These are phyloP conservation scores for Channa maculata DNA, from an alignment of 2,113 vertebrate genomes.

Conservation along the genomic window DNA sequence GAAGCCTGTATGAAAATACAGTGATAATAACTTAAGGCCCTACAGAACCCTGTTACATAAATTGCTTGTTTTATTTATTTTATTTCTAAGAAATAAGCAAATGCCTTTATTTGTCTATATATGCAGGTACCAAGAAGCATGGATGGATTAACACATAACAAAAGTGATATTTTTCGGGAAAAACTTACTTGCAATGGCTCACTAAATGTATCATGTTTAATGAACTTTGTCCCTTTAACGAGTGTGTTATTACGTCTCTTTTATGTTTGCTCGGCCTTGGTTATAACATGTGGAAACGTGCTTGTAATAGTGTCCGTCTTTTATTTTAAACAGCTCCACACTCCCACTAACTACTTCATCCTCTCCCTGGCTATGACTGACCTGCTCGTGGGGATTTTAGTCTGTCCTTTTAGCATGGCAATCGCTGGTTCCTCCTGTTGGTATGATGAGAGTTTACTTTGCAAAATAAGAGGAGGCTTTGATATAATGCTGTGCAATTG, in stretches of 20 bases:
- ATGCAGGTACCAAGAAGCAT: no score
- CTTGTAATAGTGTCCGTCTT: conserved; percentile 29
- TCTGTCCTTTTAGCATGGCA: conserved; percentile 13
- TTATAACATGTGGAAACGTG: conserved; percentile 21
- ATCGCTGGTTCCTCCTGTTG: neutral
- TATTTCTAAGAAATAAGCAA: no score
- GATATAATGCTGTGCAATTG: neutral
- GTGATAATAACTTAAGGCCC: no score
- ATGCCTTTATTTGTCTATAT: no score
- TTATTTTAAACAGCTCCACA: conserved; percentile 25
- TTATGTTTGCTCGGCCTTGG: neutral
- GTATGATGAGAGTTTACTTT: neutral
- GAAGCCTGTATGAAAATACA: no score
- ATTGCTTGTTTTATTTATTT: no score
- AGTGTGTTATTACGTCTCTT: neutral
- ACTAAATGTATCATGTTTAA: no score
- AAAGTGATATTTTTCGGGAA: no score
- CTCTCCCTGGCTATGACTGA: conserved; percentile 23
- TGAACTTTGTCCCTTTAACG: no score
- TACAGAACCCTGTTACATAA: no score
- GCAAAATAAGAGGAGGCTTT: neutral
- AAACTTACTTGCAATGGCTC: no score
- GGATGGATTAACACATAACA: no score
- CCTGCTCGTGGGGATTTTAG: conserved; percentile 6
- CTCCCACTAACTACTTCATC: neutral